Base-by-base conservation (phyloP, 2,797 vertebrate genomes). In the Chanos chanos region DNA sequence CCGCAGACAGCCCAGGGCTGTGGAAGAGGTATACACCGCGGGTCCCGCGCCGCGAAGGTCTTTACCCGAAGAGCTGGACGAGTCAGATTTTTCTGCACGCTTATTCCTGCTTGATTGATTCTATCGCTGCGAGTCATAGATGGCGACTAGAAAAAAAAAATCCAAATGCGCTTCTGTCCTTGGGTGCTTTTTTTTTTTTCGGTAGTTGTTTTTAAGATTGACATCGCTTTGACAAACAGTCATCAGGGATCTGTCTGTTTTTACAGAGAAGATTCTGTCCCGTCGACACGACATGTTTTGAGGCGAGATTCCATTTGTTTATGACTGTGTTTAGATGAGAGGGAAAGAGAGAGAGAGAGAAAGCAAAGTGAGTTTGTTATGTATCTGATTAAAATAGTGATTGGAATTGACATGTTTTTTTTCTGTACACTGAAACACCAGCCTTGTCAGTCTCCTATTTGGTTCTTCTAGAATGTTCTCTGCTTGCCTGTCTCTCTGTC, bases 41-140 rank as follows among this genome's bases (percentile, higher is more conserved):
- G 40, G 34, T 28, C 10, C 6, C 1, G 5, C 43, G 58, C 8
- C 19, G 15, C n/a, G 37, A 62, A 41, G 7, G 12, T 28, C 48
- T 0, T 4, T 51, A 12, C 51, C 48, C 7, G n/a, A 16, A 37
- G 64, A 80, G 77, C 84, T 37, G 33, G 81, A 81, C 64, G 52
- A 74, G 68, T 70, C 40, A 59, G 70, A 87, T 87, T 55, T 75
- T 78, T 83, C 24, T 13, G 44, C 37, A 61, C 68, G 75, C 78
- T 64, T 16, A 40, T 49, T 56, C 7, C 9, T 9, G 34, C 47
- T 56, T 70, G 68, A 73, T 50, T 54, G 64, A 64, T 69, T 50
- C 21, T 55, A 72, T 70, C 54, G 30, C 25, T 30, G 50, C 19
- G 16, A 64, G 61, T 80, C 71, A 75, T 61, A 70, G 63, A 19